phyloP scores from a whole-genome alignment of 2,888 invertebrate species.

The Agrochola lota region DNA sequence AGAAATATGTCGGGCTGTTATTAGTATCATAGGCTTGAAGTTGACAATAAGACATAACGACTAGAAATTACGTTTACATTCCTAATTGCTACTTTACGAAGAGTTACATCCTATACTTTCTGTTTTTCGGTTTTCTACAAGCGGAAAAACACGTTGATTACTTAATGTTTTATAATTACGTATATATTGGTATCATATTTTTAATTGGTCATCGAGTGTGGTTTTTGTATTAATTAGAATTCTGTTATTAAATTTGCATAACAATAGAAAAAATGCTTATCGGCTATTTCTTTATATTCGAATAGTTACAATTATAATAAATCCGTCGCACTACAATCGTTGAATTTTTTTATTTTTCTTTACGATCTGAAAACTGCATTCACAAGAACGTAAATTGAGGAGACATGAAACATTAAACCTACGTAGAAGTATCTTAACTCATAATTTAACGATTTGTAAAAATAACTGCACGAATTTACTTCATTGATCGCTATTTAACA shows the following conservation, averaged over 20 bases:
- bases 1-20: slow-evolving; percentile 54
- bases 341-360: slow-evolving; percentile 16
- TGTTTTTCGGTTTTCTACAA: slow-evolving; percentile 18
- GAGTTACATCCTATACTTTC: background rate
- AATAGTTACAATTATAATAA: background rate
- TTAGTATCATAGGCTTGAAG: slow-evolving; percentile 28
- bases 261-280: background rate
- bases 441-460: slow-evolving; percentile 55
- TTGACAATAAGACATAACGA: slow-evolving; percentile 8
- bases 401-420: slow-evolving; percentile 48
- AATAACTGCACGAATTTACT: slow-evolving; percentile 54
- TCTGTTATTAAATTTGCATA: slow-evolving; percentile 2
- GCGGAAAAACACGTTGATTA: slow-evolving; percentile 2
- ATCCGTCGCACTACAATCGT: background rate
- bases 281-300: background rate
- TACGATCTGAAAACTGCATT: slow-evolving; percentile 39
- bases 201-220: background rate
- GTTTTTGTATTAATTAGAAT: slow-evolving; percentile 15
- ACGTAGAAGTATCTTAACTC: slow-evolving; percentile 42
- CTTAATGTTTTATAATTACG: background rate
- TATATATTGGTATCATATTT: background rate
- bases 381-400: slow-evolving; percentile 41
- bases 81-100: background rate
- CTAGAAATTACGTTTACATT: slow-evolving; percentile 6
- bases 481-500: slow-evolving; percentile 39